These are phyloP conservation scores for Gracilinanus agilis DNA, from an alignment of 2,113 vertebrate species.

Conservation along the genomic window DNA sequence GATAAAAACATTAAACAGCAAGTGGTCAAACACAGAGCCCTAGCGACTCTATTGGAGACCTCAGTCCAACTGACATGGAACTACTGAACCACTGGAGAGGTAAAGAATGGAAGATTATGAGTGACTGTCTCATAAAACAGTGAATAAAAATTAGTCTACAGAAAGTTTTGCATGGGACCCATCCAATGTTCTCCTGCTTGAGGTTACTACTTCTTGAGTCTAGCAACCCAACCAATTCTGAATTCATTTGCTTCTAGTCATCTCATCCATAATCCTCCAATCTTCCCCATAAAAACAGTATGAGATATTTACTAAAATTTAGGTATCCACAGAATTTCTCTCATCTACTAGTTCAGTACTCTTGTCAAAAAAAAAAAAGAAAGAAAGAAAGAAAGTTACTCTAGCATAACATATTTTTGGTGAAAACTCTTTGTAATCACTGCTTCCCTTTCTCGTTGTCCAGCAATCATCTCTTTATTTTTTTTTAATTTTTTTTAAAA, in stretches of 20 bases:
- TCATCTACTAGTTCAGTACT: background rate
- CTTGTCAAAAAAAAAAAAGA: background rate
- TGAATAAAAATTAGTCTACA: no score
- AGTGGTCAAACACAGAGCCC: no score
- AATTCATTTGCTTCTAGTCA: background rate
- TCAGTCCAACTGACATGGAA: no score
- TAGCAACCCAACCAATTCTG: background rate
- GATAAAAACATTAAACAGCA: no score
- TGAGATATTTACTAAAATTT: background rate
- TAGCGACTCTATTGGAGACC: no score
- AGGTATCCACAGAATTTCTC: background rate
- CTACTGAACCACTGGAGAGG: no score
- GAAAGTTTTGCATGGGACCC: no score
- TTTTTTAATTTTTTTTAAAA: no score
- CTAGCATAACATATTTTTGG: background rate
- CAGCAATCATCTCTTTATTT: background rate
- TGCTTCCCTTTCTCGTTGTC: background rate
- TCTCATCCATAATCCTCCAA: background rate
- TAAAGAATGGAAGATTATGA: no score
- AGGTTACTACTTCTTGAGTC: background rate
- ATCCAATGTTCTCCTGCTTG: background rate
- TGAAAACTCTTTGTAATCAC: background rate
- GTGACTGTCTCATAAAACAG: no score
- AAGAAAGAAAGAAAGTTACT: background rate
- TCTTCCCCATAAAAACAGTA: background rate